Conservation (phyloP, 2,113 vertebrate species). For the Syngnathus typhle region DNA sequence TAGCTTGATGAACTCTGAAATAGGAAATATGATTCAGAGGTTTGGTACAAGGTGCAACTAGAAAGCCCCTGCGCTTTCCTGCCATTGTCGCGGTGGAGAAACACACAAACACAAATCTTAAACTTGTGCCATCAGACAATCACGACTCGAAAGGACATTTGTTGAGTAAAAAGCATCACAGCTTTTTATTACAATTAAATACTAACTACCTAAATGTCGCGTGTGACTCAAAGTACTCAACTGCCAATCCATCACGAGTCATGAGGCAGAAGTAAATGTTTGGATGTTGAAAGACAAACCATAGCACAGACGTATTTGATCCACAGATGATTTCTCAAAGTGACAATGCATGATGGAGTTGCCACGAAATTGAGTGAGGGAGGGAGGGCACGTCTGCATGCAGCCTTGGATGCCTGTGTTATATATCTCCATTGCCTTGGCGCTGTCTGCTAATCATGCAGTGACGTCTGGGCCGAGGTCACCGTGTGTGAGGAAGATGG, state of each 20-base stretch:
- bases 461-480: constrained; percentile 1
- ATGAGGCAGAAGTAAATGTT: constrained; percentile 15
- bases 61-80: constrained; percentile 1
- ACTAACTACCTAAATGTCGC: constrained; percentile 11
- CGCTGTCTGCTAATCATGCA: constrained; percentile 1
- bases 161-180: constrained; percentile 3
- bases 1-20: not conserved
- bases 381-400: constrained; percentile 10
- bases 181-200: constrained; percentile 31
- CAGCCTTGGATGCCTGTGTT: constrained; percentile 2
- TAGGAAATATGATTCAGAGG: not conserved
- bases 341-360: constrained; percentile 2
- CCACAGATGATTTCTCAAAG: constrained; percentile 4
- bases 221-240: constrained; percentile 14
- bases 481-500: not conserved
- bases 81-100: constrained; percentile 15
- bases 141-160: constrained; percentile 14
- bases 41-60: constrained; percentile 7
- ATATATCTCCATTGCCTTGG: constrained; percentile 4
- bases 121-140: not conserved
- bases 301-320: constrained; percentile 4
- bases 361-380: constrained; percentile 2
- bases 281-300: constrained; percentile 6
- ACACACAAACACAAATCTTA: constrained; percentile 7
- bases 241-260: constrained; percentile 5